Base-by-base conservation (phyloP, 2,888 invertebrate species). In the Drosophila paramelanica region DNA sequence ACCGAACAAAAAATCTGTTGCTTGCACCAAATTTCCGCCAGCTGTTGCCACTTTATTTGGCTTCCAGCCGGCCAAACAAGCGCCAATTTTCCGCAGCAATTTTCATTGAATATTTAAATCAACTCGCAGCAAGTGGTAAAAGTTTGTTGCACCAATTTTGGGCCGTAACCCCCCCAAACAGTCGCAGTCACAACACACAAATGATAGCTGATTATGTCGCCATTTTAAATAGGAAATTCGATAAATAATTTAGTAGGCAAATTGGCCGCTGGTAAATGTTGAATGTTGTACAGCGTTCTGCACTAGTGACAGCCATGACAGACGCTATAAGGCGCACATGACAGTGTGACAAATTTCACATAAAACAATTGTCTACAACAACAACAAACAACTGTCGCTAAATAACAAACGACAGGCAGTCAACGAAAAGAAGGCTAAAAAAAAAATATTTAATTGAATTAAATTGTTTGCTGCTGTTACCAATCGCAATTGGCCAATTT, bases 401-500 rank as follows among this genome's bases (percentile, higher is more conserved):
- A 84, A 84, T 88, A 84, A 84, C 84, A 87, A 84, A 77, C 87
- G 87, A 88, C 87, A 86, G 73, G 51, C 81, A 77, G 75, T 79
- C 79, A 85, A 70, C 75, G 65, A 82, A 85, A 85, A 43, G 60
- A 36, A 59, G 60, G 13, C n/a, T 17, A 33, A 33, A 27, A 43
- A 41, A 31, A 42, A 81, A 78, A 88, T 82, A 81, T 79, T 88
- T 89, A 89, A 89, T 89, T 89, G 89, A 89, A 89, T 90, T 89
- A 89, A 89, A 89, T 89, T 89, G 89, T 89, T 76, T 82, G 86
- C 88, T 82, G 82, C 78, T 79, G 83, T 88, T 90, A 89, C 79
- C 83, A 76, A 70, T 84, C 86, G 79, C 87, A 90, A 89, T 90
- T 91, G 90, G 90, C 80, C 90, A 90, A 90, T 90, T 91, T 89